Base-by-base conservation (phyloP, 1,140 invertebrate species). In the Drusus annulatus region DNA sequence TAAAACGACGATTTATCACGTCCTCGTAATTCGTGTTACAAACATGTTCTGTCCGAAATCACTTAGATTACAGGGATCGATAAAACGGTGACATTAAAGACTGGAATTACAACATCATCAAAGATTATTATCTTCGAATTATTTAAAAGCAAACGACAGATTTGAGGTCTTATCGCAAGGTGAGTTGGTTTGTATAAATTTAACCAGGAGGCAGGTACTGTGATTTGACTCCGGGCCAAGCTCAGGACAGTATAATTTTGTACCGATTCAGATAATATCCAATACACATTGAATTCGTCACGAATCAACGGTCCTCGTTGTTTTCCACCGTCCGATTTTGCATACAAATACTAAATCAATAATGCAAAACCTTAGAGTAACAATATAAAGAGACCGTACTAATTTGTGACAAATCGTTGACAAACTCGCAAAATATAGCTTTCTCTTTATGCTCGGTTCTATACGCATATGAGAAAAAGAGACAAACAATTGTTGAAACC, bases 11-110 rank as follows among this genome's bases (percentile, higher is more conserved):
- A 52, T 23, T 52, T 71, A 51, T 71, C 54, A 71, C 17, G 51
- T 52, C 45, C 68, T 23, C 17, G 50, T 54, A 71, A 71, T 54
- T 51, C 28, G 36, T 36, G 10, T 36, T 68, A 51, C 23, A 52
- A 71, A 71, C 68, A 19, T 50, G 68, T 71, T 52, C 45, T 23
- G 36, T 0, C 68, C 19, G 45, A 51, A 71, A 52, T 52, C 31
- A 71, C 68, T 51, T 51, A 51, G 68, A 71, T 71, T 71, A 25
- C 68, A 25, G 68, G 68, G 17, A 71, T 52, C 50, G 68, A 71
- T 71, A 51, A 71, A 71, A 52, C 45, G 68, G 25, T 16, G 10
- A 65, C 45, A 19, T 51, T 31, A 65, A 15, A 21, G 68, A 31
- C 28, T 8, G 17, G 36, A 52, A 71, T 71, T 52, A 71, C 68